These are phyloP conservation scores for Minunthozetes semirufus DNA, from an alignment of 2,888 invertebrate species.

Conservation along the genomic window DNA sequence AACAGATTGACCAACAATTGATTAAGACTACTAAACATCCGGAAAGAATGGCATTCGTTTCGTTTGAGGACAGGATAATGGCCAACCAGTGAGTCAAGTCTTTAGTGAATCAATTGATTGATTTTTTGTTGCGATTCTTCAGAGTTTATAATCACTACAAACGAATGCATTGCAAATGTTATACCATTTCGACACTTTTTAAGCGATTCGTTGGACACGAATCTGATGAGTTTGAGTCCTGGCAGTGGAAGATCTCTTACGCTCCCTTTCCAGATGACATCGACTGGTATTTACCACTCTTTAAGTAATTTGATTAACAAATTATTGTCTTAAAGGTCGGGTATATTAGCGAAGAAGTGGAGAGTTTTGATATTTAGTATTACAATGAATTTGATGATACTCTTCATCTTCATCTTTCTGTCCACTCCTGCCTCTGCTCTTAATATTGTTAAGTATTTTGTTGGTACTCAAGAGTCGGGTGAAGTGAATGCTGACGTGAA, in stretches of 20 bases:
- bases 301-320: neutral
- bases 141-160: too few species aligned
- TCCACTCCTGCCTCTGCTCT: conserved; percentile 74
- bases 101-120: neutral
- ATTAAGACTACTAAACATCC: neutral
- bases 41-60: neutral
- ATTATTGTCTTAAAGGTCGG: conserved; percentile 8
- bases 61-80: neutral
- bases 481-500: neutral
- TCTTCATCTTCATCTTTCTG: conserved; percentile 76
- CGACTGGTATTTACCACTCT: neutral
- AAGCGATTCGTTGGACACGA: neutral
- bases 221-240: neutral
- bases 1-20: neutral
- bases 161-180: too few species aligned
- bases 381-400: conserved; percentile 65
- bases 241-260: neutral
- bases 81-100: neutral
- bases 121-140: too few species aligned
- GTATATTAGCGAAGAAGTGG: neutral
- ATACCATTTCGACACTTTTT: neutral
- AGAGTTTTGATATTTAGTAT: conserved; percentile 60
- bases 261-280: neutral
- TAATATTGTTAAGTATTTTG: neutral
- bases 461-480: neutral